Evolutionary conservation across 2,113 vertebrate genomes (phyloP).

Genomic region (Chlamydotis undulata): DNA sequence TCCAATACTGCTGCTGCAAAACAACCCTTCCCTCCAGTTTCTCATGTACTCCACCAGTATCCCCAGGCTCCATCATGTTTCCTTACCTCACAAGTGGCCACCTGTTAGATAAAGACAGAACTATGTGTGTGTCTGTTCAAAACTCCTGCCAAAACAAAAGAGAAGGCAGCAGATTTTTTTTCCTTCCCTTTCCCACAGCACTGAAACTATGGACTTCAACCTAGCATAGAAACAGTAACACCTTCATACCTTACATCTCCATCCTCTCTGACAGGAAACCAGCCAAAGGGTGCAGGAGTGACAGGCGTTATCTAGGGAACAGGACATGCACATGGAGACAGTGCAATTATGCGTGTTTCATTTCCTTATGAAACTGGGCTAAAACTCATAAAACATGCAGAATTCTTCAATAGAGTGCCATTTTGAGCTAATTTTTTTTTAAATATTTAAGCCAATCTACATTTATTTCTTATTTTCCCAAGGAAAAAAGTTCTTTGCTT

Average conservation of each 20-base stretch:
- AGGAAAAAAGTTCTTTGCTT: background rate
- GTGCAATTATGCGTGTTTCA: background rate
- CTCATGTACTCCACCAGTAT: rapidly evolving
- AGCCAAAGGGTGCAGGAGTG: background rate
- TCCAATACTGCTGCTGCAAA: background rate
- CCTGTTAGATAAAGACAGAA: background rate
- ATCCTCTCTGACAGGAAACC: background rate
- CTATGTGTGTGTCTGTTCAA: rapidly evolving
- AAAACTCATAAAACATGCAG: constrained; percentile 31
- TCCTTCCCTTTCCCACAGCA: background rate
- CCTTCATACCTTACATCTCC: rapidly evolving
- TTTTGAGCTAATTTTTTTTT: background rate
- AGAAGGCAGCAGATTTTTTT: background rate
- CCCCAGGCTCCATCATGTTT: rapidly evolving
- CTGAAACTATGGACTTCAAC: background rate
- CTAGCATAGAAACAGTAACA: background rate
- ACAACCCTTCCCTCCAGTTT: background rate
- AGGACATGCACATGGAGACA: background rate
- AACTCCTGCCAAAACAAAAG: background rate
- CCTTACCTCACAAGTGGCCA: background rate
- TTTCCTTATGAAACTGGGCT: background rate
- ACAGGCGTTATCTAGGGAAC: background rate
- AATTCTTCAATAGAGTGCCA: background rate
- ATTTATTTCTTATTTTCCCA: background rate
- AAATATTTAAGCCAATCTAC: background rate